phyloP scores from a whole-genome alignment of 2,113 vertebrate genomes.

The Mugil cephalus region DNA sequence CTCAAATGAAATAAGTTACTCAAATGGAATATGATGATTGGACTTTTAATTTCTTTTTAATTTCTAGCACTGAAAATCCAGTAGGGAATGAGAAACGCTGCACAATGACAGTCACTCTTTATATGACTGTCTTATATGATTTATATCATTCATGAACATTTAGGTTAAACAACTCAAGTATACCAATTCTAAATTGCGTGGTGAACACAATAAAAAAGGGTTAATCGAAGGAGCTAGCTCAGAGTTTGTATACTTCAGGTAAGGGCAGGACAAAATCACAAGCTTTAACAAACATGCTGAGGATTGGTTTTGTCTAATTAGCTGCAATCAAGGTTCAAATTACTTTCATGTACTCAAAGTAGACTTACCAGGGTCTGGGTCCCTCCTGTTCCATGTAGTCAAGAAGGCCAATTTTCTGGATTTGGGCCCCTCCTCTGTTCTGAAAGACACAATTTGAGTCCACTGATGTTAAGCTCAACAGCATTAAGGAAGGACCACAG shows the following conservation, averaged over 20 bases:
- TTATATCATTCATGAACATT: not conserved
- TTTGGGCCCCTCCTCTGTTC: slow-evolving; percentile 88
- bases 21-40: too few relatives aligned
- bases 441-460: slow-evolving; percentile 61
- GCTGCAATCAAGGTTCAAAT: not conserved
- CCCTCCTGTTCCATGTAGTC: slow-evolving; percentile 88
- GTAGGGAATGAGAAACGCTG: too few relatives aligned
- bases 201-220: too few relatives aligned
- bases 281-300: not conserved
- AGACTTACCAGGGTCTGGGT: slow-evolving; percentile 88
- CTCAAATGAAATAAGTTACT: too few relatives aligned
- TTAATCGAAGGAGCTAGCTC: too few relatives aligned
- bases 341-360: slow-evolving; percentile 15
- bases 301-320: not conserved
- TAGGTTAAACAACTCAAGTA: not conserved
- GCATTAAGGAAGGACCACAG: not conserved
- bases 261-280: not conserved
- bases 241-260: too few relatives aligned
- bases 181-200: too few relatives aligned
- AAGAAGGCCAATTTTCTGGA: slow-evolving; percentile 90
- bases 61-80: too few relatives aligned
- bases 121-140: too few relatives aligned
- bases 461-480: not conserved
- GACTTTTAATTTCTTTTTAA: too few relatives aligned
- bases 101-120: too few relatives aligned